These are phyloP conservation scores for Imbricaverruca yamaguchii DNA, from an alignment of 2,888 invertebrate species.

Conservation along the genomic window DNA sequence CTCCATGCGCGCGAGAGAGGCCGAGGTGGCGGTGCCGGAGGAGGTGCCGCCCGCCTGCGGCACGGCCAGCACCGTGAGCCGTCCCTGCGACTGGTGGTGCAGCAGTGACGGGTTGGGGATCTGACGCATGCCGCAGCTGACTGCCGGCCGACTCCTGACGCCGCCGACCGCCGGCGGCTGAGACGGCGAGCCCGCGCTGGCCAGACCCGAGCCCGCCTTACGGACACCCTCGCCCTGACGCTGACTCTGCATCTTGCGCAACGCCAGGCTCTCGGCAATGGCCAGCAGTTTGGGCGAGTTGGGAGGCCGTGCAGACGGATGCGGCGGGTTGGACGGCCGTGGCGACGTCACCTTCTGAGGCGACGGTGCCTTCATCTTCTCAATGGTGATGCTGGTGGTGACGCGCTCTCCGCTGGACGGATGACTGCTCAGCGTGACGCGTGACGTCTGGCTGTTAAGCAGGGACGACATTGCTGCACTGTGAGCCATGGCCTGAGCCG, in stretches of 20 bases:
- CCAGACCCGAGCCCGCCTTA: too few species aligned
- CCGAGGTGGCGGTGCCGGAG: neutral
- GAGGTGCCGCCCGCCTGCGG: neutral
- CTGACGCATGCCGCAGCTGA: neutral
- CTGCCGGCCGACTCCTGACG: neutral
- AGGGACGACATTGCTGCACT: too few species aligned
- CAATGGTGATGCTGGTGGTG: neutral
- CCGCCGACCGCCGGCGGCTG: neutral
- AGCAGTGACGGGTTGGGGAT: neutral
- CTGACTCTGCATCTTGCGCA: conserved; percentile 1
- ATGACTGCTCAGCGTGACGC: too few species aligned
- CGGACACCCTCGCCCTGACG: neutral
- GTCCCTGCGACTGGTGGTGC: neutral
- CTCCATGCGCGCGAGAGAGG: neutral
- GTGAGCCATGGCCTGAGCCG: neutral
- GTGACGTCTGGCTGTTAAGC: too few species aligned
- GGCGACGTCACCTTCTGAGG: neutral
- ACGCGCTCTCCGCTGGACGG: too few species aligned
- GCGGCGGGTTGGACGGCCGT: too few species aligned
- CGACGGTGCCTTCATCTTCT: neutral
- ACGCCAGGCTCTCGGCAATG: neutral
- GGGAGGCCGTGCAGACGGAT: too few species aligned
- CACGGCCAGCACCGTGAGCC: neutral
- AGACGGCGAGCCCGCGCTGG: neutral
- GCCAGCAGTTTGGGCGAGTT: neutral